Evolutionary conservation across 2,797 vertebrate species (phyloP).

Genomic region (Kryptolebias ocellatus): DNA sequence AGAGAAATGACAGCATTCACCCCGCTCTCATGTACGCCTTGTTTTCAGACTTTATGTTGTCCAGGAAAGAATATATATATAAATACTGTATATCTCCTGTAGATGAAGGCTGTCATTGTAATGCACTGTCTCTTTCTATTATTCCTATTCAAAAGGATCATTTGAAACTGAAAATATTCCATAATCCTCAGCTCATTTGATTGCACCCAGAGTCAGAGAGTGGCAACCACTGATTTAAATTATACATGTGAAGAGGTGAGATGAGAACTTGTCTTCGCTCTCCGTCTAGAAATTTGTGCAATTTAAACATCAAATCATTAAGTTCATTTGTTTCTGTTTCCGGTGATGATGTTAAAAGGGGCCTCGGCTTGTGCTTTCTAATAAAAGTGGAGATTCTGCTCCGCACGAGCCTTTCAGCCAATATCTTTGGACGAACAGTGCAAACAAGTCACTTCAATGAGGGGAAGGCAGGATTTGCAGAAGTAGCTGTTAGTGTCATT

Average conservation of each 20-base stretch:
- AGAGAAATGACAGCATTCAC: slow-evolving; percentile 30
- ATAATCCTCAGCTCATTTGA: slow-evolving; percentile 69
- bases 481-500: slow-evolving; percentile 57
- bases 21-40: slow-evolving; percentile 38
- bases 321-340: slow-evolving; percentile 76
- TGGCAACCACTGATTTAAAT: slow-evolving; percentile 73
- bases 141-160: slow-evolving; percentile 81
- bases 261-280: slow-evolving; percentile 62
- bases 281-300: slow-evolving; percentile 57
- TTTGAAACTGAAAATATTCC: slow-evolving; percentile 73
- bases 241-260: slow-evolving; percentile 68
- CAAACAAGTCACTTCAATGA: slow-evolving; percentile 51
- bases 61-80: slow-evolving; percentile 65
- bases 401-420: slow-evolving; percentile 24
- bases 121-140: slow-evolving; percentile 77
- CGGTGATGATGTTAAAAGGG: slow-evolving; percentile 63
- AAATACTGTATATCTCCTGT: slow-evolving; percentile 64
- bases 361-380: slow-evolving; percentile 65
- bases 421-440: slow-evolving; percentile 31
- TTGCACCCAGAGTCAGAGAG: slow-evolving; percentile 75
- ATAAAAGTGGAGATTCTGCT: slow-evolving; percentile 58
- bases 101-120: slow-evolving; percentile 81
- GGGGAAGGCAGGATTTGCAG: slow-evolving; percentile 43
- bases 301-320: slow-evolving; percentile 74
- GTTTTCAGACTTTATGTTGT: slow-evolving; percentile 52